These are phyloP conservation scores for Sycophila texana DNA, from an alignment of 2,888 invertebrate species.

Conservation along the genomic window DNA sequence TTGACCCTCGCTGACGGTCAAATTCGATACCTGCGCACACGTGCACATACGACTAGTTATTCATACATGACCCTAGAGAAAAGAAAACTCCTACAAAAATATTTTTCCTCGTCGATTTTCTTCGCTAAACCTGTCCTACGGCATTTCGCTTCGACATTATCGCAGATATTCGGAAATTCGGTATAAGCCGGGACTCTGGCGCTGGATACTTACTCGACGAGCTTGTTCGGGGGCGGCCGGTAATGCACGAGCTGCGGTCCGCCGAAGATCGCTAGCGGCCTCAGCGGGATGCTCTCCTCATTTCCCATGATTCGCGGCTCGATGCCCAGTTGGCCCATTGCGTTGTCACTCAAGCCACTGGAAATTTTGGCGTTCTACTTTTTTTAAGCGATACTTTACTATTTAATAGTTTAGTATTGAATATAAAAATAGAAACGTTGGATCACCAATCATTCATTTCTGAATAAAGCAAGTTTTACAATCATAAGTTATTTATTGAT, in stretches of 20 bases:
- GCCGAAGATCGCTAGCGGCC: constrained; percentile 82
- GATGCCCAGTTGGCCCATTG: constrained; percentile 70
- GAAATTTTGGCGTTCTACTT: background rate
- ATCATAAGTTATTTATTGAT: too few relatives aligned
- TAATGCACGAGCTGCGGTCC: constrained; percentile 65
- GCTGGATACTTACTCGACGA: constrained; percentile 82
- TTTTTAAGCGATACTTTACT: too few relatives aligned
- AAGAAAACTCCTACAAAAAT: too few relatives aligned
- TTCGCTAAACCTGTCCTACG: too few relatives aligned
- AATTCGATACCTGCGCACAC: background rate
- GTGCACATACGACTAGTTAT: too few relatives aligned
- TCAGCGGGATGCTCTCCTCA: constrained; percentile 87
- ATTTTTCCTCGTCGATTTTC: too few relatives aligned
- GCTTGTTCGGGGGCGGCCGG: constrained; percentile 81
- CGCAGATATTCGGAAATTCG: background rate
- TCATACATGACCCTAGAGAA: too few relatives aligned
- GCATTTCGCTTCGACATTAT: too few relatives aligned
- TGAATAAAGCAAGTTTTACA: too few relatives aligned
- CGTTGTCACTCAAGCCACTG: constrained; percentile 71
- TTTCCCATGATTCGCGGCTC: constrained; percentile 73
- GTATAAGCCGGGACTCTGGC: background rate
- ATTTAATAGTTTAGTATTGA: too few relatives aligned
- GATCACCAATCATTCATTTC: too few relatives aligned
- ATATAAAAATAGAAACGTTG: too few relatives aligned
- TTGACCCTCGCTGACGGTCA: background rate